Base-by-base conservation (phyloP, 2,888 invertebrate species). In the Hydriomena furcata region DNA sequence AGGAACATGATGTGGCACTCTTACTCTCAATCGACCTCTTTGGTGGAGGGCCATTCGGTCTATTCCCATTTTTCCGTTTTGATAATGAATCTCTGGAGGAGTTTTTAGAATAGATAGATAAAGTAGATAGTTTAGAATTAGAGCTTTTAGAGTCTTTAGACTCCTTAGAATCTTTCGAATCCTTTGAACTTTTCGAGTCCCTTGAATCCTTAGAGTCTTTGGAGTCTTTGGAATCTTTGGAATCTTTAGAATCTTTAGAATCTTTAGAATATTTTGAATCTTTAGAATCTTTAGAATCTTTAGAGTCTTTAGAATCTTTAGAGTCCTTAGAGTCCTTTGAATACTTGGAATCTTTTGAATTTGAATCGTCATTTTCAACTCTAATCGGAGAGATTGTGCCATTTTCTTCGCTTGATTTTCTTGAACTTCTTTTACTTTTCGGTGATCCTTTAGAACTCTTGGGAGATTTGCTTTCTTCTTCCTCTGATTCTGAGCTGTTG, bases 401-500 rank as follows among this genome's bases (percentile, higher is more conserved):
- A 55, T 86, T 85, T 10, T 85, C 85, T 37, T 82, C 84, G 45
- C 84, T 88, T 6, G 86, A 85, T 52, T 86, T 91, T 35, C 81
- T 76, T 3, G 83, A 70, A 7, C 68, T 63, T 41, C 81, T 71
- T 57, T 87, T 88, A 31, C 73, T 73, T 49, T 71, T 60, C 1
- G 86, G 82, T 4, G 60, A 60, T 20, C 58, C 58, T 54, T 54
- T 58, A 2, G 58, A 58, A 42, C 60, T 60, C 45, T 60, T 60
- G 1, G 55, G 55, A 11, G 91, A 73, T 50, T 82, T 82, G 30
- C 89, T 79, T 65, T 92, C 84, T 0, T 85, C 68, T 65, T 86
- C n/a, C n/a, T n/a, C 84, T 37, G 83, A 82, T 73, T 83, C 83
- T 50, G 91, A 81, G 75, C 85, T 87, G 68, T 95, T 95, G 61